Evolutionary conservation across 2,113 vertebrate genomes (phyloP).

Genomic region (Ptilonorhynchus violaceus): DNA sequence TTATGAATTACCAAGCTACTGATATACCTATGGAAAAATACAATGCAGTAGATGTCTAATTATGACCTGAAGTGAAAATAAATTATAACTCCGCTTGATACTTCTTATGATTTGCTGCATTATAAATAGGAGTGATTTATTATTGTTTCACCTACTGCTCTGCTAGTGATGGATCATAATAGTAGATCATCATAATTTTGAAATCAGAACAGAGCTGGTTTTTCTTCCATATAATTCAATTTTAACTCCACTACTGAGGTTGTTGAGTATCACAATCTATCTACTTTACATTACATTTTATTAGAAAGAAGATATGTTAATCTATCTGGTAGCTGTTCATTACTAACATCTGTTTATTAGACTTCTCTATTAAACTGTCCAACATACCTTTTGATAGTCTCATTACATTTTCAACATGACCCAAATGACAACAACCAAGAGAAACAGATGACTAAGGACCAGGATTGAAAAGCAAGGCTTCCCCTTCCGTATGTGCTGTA

Average conservation of each 20-base stretch:
- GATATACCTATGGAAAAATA: slow-evolving; percentile 52
- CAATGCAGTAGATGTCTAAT: slow-evolving; percentile 56
- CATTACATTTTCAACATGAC: not conserved
- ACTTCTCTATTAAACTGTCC: slow-evolving; percentile 26
- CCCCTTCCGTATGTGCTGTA: rapidly evolving
- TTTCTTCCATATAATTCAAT: slow-evolving; percentile 64
- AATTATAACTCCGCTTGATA: slow-evolving; percentile 65
- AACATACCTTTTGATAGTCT: slow-evolving; percentile 25
- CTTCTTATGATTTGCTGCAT: slow-evolving; percentile 70
- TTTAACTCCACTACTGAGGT: slow-evolving; percentile 37
- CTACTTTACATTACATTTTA: slow-evolving; percentile 35
- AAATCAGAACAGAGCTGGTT: slow-evolving; percentile 64
- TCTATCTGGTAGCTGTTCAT: slow-evolving; percentile 17
- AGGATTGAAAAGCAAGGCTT: not conserved
- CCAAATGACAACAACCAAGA: not conserved
- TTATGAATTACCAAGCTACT: slow-evolving; percentile 40
- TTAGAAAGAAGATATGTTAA: slow-evolving; percentile 27
- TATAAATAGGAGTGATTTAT: slow-evolving; percentile 78
- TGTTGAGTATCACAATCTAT: slow-evolving; percentile 29
- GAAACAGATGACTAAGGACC: not conserved
- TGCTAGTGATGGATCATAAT: slow-evolving; percentile 72
- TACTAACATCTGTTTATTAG: slow-evolving; percentile 34
- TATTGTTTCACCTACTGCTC: slow-evolving; percentile 60
- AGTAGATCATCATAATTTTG: slow-evolving; percentile 75
- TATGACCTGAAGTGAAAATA: slow-evolving; percentile 59